phyloP scores from a whole-genome alignment of 2,888 invertebrate genomes.

The Hymenopus coronatus region DNA sequence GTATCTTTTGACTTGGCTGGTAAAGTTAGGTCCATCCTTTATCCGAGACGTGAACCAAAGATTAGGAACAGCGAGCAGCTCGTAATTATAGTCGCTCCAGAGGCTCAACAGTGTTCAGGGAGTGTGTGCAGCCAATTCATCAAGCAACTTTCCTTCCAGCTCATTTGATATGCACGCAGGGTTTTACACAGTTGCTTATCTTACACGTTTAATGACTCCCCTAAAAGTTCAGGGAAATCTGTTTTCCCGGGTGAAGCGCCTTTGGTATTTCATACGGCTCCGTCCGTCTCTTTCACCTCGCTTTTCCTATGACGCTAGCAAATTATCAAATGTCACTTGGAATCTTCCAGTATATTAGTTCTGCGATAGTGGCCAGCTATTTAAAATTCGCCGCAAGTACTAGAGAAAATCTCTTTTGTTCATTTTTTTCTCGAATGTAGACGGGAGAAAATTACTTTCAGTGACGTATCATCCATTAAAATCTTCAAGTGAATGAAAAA shows the following conservation, averaged over 20 bases:
- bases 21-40: background rate
- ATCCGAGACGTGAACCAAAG: background rate
- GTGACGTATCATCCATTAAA: background rate
- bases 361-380: background rate
- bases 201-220: background rate
- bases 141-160: background rate
- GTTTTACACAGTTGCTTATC: background rate
- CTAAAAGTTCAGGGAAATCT: background rate
- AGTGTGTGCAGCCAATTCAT: background rate
- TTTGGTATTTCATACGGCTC: background rate
- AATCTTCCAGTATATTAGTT: background rate
- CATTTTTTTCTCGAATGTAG: background rate
- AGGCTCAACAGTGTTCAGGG: background rate
- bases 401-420: background rate
- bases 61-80: background rate
- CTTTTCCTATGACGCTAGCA: background rate
- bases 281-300: background rate
- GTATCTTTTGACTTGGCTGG: background rate
- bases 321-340: background rate
- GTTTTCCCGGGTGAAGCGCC: background rate
- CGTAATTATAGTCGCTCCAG: background rate
- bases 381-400: background rate
- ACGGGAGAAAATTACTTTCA: background rate
- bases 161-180: background rate
- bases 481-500: background rate